These are phyloP conservation scores for Danio albolineatus DNA, from an alignment of 2,797 vertebrate genomes.

Conservation along the genomic window DNA sequence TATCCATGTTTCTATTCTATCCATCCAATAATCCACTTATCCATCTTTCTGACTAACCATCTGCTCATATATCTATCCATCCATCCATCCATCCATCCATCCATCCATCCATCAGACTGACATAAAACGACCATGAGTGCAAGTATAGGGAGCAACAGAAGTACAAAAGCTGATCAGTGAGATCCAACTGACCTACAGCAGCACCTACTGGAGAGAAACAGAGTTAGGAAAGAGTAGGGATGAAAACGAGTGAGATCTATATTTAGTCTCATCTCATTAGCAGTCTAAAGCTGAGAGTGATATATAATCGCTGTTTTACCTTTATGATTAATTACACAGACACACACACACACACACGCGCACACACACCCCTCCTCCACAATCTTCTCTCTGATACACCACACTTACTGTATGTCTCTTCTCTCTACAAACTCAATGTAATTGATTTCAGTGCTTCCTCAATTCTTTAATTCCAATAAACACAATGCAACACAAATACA, in stretches of 20 bases:
- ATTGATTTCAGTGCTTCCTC: background rate
- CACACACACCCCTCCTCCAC: background rate
- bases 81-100: too few relatives aligned
- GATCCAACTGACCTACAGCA: constrained; percentile 38
- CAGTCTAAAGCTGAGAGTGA: constrained; percentile 46
- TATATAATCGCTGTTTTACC: constrained; percentile 51
- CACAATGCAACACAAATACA: background rate
- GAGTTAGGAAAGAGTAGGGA: background rate
- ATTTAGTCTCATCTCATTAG: constrained; percentile 47
- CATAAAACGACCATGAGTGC: background rate
- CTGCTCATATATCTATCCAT: too few relatives aligned
- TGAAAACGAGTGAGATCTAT: constrained; percentile 4
- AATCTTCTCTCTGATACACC: constrained; percentile 9
- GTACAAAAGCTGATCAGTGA: background rate
- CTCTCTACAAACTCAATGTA: background rate
- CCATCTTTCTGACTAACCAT: too few relatives aligned
- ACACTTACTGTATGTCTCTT: background rate
- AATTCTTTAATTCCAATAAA: background rate
- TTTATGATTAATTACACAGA: constrained; percentile 52
- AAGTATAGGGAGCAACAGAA: constrained; percentile 1
- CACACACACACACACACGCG: constrained; percentile 22
- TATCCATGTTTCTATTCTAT: background rate
- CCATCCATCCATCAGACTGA: too few relatives aligned
- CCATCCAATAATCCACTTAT: too few relatives aligned
- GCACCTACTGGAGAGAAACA: constrained; percentile 43